Evolutionary conservation across 2,888 invertebrate genomes (phyloP), one percentile per base, ranked within the genome.

Genomic region (Apamea monoglypha): DNA sequence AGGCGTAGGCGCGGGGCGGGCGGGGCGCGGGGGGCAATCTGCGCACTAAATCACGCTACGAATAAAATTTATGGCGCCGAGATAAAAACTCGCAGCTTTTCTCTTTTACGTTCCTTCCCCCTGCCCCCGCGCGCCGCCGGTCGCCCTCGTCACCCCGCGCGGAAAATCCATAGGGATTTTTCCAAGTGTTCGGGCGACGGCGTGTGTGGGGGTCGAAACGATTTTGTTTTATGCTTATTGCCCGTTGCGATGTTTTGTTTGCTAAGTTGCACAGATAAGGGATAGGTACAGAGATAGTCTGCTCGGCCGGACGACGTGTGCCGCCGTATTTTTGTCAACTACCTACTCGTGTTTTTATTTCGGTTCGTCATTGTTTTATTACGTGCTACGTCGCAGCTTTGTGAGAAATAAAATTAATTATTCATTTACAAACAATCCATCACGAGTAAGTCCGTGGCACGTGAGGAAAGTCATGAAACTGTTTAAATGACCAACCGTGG

Each of bases 21-120:
- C 88, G 93, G 90, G 86, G 91, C 88, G 95, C 93, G 95, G 93
- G 96, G 96, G 96, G 96, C 96, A 97, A 97, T 97, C 97, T 97
- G 96, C 95, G 97, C 97, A 97, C 97, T 97, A 97, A 97, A 97
- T 97, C 97, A 97, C 97, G 97, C 96, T 97, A 96, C 97, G 97
- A 97, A 97, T 97, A 97, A 97, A 97, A 97, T 97, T 97, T 97
- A 97, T 97, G 97, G 97, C 96, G 96, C 96, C 97, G 97, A 97
- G 97, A 97, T 97, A 97, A 97, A 97, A 97, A 97, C 97, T 97
- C 97, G 97, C 97, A 97, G 97, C 97, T 97, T 97, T 97, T 97
- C 97, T 97, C 97, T 97, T 97, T 97, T 97, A 97, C 96, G 96
- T 96, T 96, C 96, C 95, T 96, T 96, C 95, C 94, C 95, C 94